phyloP scores from a whole-genome alignment of 1,140 invertebrate genomes.

The Elymnias hypermnestra region DNA sequence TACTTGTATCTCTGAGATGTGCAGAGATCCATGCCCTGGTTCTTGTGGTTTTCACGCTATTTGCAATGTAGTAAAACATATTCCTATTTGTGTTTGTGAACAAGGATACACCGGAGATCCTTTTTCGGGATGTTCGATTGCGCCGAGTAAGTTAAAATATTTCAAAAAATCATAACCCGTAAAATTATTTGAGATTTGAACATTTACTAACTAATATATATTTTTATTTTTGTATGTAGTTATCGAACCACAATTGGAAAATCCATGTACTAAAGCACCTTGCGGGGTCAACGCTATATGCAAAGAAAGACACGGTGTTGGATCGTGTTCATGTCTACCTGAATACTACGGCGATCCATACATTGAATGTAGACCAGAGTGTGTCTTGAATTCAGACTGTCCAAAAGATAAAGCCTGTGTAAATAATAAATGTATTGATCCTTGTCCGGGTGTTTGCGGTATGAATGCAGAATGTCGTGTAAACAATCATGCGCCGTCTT shows the following conservation, averaged over 20 bases:
- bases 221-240: not conserved
- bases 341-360: constrained; percentile 85
- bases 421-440: constrained; percentile 85
- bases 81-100: constrained; percentile 82
- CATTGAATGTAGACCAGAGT: constrained; percentile 85
- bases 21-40: constrained; percentile 83
- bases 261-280: constrained; percentile 80
- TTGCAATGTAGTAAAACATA: constrained; percentile 83
- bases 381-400: constrained; percentile 84
- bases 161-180: too few relatives aligned
- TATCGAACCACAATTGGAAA: constrained; percentile 62
- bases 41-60: constrained; percentile 83
- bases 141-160: constrained; percentile 73
- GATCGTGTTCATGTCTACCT: constrained; percentile 82
- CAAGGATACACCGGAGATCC: constrained; percentile 84
- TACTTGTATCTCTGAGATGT: constrained; percentile 82
- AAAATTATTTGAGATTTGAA: not conserved
- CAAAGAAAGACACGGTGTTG: constrained; percentile 82
- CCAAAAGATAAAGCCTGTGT: constrained; percentile 83
- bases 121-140: constrained; percentile 80
- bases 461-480: constrained; percentile 85
- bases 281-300: constrained; percentile 90
- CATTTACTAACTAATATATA: too few relatives aligned
- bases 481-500: constrained; percentile 85
- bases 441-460: constrained; percentile 87